Base-by-base conservation (phyloP, 2,113 vertebrate genomes). In the Chaetura pelagica region DNA sequence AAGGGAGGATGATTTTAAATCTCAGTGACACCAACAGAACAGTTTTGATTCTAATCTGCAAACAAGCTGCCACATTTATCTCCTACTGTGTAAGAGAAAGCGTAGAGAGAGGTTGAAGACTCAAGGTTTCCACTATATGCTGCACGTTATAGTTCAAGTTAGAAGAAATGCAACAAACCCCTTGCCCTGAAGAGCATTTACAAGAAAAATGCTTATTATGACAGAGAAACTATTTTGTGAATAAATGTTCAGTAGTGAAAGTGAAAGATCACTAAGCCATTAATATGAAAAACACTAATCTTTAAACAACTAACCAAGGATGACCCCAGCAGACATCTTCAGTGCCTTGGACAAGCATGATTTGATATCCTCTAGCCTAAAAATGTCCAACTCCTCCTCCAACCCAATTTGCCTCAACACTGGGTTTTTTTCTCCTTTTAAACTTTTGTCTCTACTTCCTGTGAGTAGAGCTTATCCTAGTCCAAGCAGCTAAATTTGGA, bases 251-350 rank as follows among this genome's bases (percentile, higher is more conserved):
- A 83, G 27, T 24, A 29, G 26, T 22, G 34, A 92, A 44, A 88
- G 30, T 52, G 40, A 73, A 81, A 73, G 63, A 75, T 18, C 24
- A 80, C 29, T 77, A 21, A 58, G n/a, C 17, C 38, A 86, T 49
- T 48, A 66, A 49, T 54, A 51, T 7, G 23, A 76, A 90, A 92
- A 73, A 24, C 40, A 64, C 17, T n/a, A 8, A 51, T 59, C 34
- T 73, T 93, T 57, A 78, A 87, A 75, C 72, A 94, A 87, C 62
- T 78, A 82, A 63, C 15, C 12, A 15, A 58, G 9, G n/a, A 69
- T 27, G 22, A 38, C 20, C 23, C 59, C 29, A 79, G 40, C 38
- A 71, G 58, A 52, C 35, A 27, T 29, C 85, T 93, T 90, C 64
- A 84, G 26, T 57, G 20, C 54, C 38, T 81, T 74, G 2, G 7